phyloP scores from a whole-genome alignment of 2,797 vertebrate genomes.

The Cygnus olor region DNA sequence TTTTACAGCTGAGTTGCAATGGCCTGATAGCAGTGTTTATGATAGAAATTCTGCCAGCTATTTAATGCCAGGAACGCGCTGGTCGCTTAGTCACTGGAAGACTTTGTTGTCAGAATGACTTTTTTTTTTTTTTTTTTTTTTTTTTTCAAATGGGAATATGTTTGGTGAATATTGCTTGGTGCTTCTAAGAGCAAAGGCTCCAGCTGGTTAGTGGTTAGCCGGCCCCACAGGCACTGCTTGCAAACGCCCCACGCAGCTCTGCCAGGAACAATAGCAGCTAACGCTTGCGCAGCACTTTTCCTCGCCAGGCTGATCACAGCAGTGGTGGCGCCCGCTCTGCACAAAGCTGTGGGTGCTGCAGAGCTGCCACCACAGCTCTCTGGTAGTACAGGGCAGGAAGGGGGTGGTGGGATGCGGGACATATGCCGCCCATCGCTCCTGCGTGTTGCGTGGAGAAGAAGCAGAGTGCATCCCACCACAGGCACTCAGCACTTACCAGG shows the following conservation, averaged over 20 bases:
- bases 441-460: neutral
- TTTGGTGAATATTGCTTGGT: neutral
- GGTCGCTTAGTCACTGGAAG: neutral
- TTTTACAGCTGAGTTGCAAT: conserved; percentile 17
- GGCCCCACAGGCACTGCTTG: neutral
- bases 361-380: neutral
- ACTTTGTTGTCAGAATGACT: neutral
- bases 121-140: neutral
- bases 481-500: neutral
- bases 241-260: neutral
- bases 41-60: neutral
- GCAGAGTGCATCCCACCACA: neutral
- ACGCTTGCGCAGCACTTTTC: neutral
- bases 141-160: neutral
- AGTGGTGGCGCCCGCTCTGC: neutral
- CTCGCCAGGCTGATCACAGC: neutral
- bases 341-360: neutral
- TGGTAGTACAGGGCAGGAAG: neutral
- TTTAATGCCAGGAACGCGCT: neutral
- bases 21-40: neutral
- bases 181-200: neutral
- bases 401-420: accelerated
- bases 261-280: neutral
- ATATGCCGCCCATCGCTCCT: neutral
- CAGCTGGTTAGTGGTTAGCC: neutral